Conservation (phyloP, 1,140 invertebrate species). For the Nebria ingens region DNA sequence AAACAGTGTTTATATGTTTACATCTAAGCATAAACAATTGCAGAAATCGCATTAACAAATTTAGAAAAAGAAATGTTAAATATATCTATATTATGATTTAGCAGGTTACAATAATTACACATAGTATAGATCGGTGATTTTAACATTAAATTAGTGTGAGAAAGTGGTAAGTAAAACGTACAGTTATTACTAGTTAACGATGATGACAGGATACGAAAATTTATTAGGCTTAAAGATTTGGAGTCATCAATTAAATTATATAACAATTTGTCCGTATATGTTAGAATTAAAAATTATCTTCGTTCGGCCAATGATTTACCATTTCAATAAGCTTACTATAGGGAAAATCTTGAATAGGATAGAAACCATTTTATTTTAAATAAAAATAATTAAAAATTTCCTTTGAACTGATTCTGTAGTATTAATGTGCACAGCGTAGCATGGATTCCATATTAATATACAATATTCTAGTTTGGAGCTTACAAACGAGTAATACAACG, state of each 20-base stretch:
- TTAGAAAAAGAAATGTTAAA: not conserved
- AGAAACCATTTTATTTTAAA: not conserved
- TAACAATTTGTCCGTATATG: not conserved
- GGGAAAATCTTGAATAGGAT: not conserved
- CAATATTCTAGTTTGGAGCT: not conserved
- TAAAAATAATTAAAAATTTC: not conserved
- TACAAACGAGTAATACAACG: not conserved
- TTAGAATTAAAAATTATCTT: not conserved
- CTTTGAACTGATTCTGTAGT: not conserved
- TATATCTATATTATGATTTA: not conserved
- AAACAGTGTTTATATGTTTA: no score
- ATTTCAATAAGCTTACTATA: not conserved
- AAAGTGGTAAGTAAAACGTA: not conserved
- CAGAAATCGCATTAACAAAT: not conserved
- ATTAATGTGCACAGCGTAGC: not conserved
- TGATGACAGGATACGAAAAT: not conserved
- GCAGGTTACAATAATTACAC: no score
- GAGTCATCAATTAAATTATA: not conserved
- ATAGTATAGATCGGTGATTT: not conserved
- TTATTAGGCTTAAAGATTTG: no score
- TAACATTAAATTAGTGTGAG: not conserved
- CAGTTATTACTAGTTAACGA: not conserved
- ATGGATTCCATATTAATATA: not conserved
- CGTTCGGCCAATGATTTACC: not conserved
- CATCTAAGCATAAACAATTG: no score